These are phyloP conservation scores for Propithecus deckenii DNA, from an alignment of 2,797 vertebrate species.

Conservation along the genomic window DNA sequence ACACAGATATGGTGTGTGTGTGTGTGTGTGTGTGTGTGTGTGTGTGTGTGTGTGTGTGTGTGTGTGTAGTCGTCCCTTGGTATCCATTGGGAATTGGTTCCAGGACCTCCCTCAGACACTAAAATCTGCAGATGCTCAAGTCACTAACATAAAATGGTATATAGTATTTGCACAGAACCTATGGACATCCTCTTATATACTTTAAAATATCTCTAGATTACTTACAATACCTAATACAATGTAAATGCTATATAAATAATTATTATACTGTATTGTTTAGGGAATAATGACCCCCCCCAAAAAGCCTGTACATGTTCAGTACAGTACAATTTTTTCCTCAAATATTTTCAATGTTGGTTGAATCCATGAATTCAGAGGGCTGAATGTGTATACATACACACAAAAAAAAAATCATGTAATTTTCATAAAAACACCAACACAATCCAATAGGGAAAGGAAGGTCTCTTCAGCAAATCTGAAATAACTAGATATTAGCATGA, in stretches of 20 bases:
- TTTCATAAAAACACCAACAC: not conserved
- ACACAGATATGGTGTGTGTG: not conserved
- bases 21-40: not conserved
- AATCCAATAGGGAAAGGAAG: constrained; percentile 2
- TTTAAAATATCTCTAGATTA: not conserved
- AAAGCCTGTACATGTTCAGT: not conserved
- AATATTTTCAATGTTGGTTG: not conserved
- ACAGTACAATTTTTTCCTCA: not conserved
- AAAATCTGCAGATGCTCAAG: not conserved
- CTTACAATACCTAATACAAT: not conserved
- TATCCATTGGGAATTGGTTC: not conserved
- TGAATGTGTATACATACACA: not conserved
- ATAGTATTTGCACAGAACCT: not conserved
- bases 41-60: not conserved
- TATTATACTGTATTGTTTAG: not conserved
- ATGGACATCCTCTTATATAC: not conserved
- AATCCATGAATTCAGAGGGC: not conserved
- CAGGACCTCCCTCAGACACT: not conserved
- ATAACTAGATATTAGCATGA: not conserved
- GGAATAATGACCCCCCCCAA: not conserved
- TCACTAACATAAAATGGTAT: not conserved
- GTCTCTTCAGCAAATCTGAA: not conserved
- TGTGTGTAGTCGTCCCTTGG: not conserved
- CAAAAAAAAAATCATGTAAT: not conserved
- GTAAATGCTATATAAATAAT: not conserved